phyloP scores from a whole-genome alignment of 2,113 vertebrate genomes.

The Enhydra lutris region DNA sequence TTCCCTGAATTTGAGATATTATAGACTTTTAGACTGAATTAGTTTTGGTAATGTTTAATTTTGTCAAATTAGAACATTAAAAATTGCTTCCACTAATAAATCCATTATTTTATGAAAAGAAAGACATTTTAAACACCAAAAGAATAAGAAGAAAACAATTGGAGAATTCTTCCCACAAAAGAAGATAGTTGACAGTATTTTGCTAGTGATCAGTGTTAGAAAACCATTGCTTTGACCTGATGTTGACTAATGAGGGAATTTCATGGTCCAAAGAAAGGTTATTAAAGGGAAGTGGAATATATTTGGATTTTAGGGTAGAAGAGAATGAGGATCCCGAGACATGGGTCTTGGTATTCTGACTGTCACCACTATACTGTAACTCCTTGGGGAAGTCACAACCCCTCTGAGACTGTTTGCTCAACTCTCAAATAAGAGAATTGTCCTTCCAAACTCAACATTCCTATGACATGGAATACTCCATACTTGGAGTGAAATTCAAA shows the following conservation, averaged over 20 bases:
- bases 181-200: not conserved
- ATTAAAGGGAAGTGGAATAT: not conserved
- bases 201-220: not conserved
- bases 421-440: not conserved
- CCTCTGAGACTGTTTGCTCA: not conserved
- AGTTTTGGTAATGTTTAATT: not conserved
- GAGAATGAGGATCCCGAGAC: not conserved
- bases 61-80: not conserved
- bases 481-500: not conserved
- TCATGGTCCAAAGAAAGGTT: not conserved
- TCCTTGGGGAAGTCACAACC: not conserved
- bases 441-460: not conserved
- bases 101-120: constrained; percentile 15
- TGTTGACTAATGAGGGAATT: not conserved
- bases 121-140: not conserved
- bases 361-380: not conserved
- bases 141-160: not conserved
- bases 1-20: constrained; percentile 19
- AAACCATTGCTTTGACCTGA: not conserved
- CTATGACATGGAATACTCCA: not conserved
- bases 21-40: not conserved
- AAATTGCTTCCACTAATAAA: not conserved
- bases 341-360: not conserved
- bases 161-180: not conserved
- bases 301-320: not conserved